Evolutionary conservation across 2,797 vertebrate species (phyloP), one percentile per base, ranked within the genome.

Genomic region (Tapera naevia): DNA sequence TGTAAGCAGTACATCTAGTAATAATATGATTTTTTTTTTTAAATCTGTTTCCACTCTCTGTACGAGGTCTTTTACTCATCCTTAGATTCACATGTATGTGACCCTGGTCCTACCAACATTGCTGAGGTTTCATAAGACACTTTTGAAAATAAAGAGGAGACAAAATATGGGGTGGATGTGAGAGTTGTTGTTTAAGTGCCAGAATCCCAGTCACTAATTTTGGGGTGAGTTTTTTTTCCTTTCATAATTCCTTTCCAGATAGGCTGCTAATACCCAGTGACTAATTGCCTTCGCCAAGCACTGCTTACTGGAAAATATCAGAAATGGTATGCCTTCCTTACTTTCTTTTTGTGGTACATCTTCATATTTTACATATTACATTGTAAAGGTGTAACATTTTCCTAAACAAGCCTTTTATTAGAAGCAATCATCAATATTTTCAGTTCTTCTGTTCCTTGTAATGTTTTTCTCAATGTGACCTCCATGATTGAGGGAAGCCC

Each of bases 151-250:
- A 22, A 50, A 71, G 2, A 74, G 11, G 4, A 46, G 4, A 30
- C 4, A 3, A 78, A 80, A 65, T 83, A 0, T 2, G 8, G 7
- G 12, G 17, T 9, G 6, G n/a, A n/a, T 35, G n/a, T n/a, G n/a
- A n/a, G n/a, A 39, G 10, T 43, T 67, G 9, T 14, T 35, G 6
- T 25, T 33, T 45, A 54, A 6, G 6, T 61, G 11, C 13, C 37
- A 78, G 17, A 73, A 48, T 80, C 10, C 12, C 23, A 67, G 13
- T 30, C 13, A 9, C 8, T 28, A 5, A 4, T 78, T 87, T 50
- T 21, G 10, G 13, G 25, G 17, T 71, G 8, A 21, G 39, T 10
- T 13, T 39, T 21, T 15, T 22, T 30, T 9, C 6, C 9, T 27
- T 28, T 45, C 39, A 32, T 53, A 61, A 39, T 69, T 25, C 4